Evolutionary conservation across 2,888 invertebrate genomes (phyloP).

Genomic region (Sycophila texana): DNA sequence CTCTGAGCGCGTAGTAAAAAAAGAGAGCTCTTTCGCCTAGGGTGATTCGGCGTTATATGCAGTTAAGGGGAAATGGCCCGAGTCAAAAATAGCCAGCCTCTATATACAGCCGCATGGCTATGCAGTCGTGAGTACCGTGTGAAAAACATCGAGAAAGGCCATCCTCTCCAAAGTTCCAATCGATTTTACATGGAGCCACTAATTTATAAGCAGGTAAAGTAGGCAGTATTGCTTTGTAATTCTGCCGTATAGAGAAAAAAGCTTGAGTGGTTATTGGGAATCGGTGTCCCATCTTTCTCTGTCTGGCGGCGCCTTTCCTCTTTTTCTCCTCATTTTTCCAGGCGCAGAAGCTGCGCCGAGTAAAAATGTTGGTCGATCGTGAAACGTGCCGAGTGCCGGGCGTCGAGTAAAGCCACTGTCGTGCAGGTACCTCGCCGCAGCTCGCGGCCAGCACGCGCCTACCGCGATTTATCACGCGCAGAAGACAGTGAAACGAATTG

Average conservation of each 20-base stretch:
- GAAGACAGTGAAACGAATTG: conserved; percentile 68
- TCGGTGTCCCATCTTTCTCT: conserved; percentile 39
- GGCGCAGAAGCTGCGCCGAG: not conserved
- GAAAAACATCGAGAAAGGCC: conserved; percentile 2
- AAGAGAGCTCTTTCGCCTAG: not conserved
- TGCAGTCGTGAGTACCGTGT: not conserved
- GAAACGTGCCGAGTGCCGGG: conserved; percentile 52
- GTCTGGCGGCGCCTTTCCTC: conserved; percentile 6
- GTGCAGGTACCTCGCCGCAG: not conserved
- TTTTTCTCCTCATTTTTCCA: conserved; percentile 43
- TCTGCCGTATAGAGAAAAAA: conserved; percentile 9
- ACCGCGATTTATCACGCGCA: conserved; percentile 68
- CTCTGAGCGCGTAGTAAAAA: not conserved
- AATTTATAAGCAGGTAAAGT: too few relatives aligned
- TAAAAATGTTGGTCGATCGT: conserved; percentile 44
- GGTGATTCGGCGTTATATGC: conserved; percentile 46
- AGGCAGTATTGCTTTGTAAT: too few relatives aligned
- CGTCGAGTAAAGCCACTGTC: not conserved
- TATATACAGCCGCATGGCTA: not conserved
- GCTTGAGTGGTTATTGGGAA: too few relatives aligned
- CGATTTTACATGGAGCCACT: conserved; percentile 18
- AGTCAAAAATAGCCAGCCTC: conserved; percentile 41
- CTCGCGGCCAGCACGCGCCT: conserved; percentile 63
- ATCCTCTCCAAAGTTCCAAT: conserved; percentile 20
- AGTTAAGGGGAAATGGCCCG: conserved; percentile 52